Base-by-base conservation (phyloP, 2,888 invertebrate genomes). In the Caradrina kadenii region DNA sequence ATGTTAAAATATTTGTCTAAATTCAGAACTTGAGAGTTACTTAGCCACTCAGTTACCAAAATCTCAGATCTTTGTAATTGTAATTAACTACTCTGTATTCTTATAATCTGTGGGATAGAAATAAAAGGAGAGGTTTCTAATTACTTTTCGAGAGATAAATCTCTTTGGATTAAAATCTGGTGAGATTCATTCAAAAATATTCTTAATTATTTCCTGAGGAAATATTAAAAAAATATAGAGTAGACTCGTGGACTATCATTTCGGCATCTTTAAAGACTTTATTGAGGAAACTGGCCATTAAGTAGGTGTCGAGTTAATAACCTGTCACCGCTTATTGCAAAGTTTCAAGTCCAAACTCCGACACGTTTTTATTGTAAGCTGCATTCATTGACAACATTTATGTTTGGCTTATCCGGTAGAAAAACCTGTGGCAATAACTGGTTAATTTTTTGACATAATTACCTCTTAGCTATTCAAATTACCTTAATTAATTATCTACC, bases 61-160 rank as follows among this genome's bases (percentile, higher is more conserved):
- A 55, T 58, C 62, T 71, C 59, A 60, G 22, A 72, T 66, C 45
- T 78, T 63, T 54, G 45, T 69, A 65, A 72, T 71, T 66, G 19
- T 73, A 68, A 76, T 76, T 52, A 63, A 48, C 65, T 65, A 17
- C 50, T 66, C 61, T 55, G 68, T 48, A 78, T 72, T 75, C 68
- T 74, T 63, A 72, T 53, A 74, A 63, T 69, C 69, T 54, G 50
- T 58, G 39, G 64, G 22, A 39, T 63, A 48, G n/a, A 76, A 60
- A 72, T 56, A 63, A 72, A 64, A 48, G 50, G 54, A 69, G 69
- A 69, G 42, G 22, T 60, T 39, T 71, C 26, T 82, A 80, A 82
- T 82, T 77, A 70, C 77, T 56, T 83, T 74, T 74, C 21, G 48
- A 52, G n/a, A 83, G 69, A 68, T 73, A 76, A 82, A 80, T 80